Percentiles rank a stretch among this genome's conserved stretches.
phyloP scores from a whole-genome alignment of 1,140 invertebrate species.

The Riptortus pedestris region DNA sequence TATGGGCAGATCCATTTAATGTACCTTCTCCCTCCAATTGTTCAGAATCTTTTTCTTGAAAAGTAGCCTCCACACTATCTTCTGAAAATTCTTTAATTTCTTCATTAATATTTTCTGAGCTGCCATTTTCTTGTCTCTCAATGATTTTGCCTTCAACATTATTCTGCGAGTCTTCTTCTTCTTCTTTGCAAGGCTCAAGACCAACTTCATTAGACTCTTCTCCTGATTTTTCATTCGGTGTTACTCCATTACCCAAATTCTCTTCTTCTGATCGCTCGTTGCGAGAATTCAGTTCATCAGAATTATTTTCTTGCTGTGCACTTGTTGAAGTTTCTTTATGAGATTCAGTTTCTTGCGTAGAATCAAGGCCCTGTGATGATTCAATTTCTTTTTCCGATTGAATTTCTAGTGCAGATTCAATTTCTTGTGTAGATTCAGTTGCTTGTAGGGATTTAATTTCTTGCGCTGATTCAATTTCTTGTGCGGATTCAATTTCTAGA shows the following conservation, averaged over 20 bases:
- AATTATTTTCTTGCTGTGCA: too few species aligned
- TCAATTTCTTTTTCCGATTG: conserved; percentile 20
- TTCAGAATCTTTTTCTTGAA: conserved; percentile 24
- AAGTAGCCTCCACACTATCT: conserved; percentile 21
- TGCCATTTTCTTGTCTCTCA: conserved; percentile 1
- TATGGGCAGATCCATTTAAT: conserved; percentile 37
- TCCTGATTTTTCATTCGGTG: too few species aligned
- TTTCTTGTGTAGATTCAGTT: neutral
- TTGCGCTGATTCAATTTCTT: neutral
- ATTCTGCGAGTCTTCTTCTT: too few species aligned
- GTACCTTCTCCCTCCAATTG: conserved; percentile 18
- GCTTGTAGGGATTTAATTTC: neutral
- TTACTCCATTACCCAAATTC: too few species aligned
- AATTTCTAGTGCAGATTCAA: neutral
- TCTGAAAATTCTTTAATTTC: conserved; percentile 16
- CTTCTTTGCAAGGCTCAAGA: too few species aligned
- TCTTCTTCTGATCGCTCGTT: too few species aligned
- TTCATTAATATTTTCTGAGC: conserved; percentile 13
- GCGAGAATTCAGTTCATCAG: too few species aligned
- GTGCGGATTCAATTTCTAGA: neutral
- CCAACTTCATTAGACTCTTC: too few species aligned
- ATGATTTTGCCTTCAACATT: neutral
- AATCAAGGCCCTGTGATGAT: too few species aligned
- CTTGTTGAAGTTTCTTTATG: too few species aligned
- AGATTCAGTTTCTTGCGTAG: too few species aligned